Conservation (phyloP, 2,888 invertebrate species). For the Synanthedon tipuliformis region DNA sequence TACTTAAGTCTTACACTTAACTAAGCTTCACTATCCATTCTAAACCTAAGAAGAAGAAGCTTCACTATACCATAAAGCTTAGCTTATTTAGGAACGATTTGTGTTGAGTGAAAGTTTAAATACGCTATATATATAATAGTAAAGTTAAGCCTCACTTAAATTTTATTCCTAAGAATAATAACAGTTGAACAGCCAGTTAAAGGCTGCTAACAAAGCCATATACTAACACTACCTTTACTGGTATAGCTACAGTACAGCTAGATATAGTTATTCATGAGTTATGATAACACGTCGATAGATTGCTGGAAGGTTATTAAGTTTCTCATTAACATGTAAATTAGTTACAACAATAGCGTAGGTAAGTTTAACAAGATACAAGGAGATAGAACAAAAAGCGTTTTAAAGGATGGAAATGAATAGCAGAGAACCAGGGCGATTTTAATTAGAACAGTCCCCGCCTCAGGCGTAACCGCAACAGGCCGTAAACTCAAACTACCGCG, state of each 20-base stretch:
- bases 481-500: slow-evolving; percentile 35
- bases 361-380: slow-evolving; percentile 32
- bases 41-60: too few species aligned
- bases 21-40: too few species aligned
- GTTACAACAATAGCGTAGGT: slow-evolving; percentile 57
- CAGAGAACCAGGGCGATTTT: slow-evolving; percentile 62
- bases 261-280: background rate
- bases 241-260: slow-evolving; percentile 7
- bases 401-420: slow-evolving; percentile 62
- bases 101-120: too few species aligned
- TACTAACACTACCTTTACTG: too few species aligned
- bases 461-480: slow-evolving; percentile 46
- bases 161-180: too few species aligned
- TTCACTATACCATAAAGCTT: too few species aligned
- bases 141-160: too few species aligned
- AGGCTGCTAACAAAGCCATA: too few species aligned
- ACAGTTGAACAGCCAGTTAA: too few species aligned
- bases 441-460: slow-evolving; percentile 58
- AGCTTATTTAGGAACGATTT: too few species aligned
- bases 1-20: too few species aligned
- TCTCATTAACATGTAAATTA: slow-evolving; percentile 67
- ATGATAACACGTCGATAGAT: background rate
- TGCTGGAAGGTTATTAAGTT: slow-evolving; percentile 3
- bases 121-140: too few species aligned
- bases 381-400: slow-evolving; percentile 54